Conservation (phyloP, 2,888 invertebrate species). For the Tanytarsus gracilentus region DNA sequence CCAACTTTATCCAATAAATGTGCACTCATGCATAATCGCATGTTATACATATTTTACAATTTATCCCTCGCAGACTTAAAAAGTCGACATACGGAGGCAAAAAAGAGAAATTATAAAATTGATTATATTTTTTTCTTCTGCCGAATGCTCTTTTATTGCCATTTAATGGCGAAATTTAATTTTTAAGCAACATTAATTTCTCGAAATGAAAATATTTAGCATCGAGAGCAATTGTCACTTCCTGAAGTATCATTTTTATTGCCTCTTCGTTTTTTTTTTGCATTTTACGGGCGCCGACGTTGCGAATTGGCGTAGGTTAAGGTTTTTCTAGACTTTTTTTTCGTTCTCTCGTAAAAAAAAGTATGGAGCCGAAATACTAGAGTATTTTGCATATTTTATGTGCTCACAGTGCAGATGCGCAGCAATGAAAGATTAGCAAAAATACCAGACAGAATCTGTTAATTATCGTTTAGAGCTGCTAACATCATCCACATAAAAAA, state of each 20-base stretch:
- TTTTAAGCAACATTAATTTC: conserved; percentile 7
- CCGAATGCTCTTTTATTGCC: not conserved
- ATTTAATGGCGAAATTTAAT: not conserved
- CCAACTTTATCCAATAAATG: not conserved
- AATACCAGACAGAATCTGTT: too few relatives aligned
- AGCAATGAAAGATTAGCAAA: too few relatives aligned
- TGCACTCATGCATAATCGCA: not conserved
- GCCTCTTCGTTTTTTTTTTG: not conserved
- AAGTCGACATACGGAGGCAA: not conserved
- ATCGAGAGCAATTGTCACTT: conserved; percentile 8
- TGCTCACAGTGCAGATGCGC: too few relatives aligned
- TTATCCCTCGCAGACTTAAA: not conserved
- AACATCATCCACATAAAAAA: too few relatives aligned
- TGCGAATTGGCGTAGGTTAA: conserved; percentile 36
- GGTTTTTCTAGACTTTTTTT: too few relatives aligned
- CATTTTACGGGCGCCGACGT: conserved; percentile 32
- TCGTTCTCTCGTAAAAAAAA: too few relatives aligned
- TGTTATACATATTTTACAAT: not conserved
- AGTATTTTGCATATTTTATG: too few relatives aligned
- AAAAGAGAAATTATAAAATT: not conserved
- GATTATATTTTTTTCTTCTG: not conserved
- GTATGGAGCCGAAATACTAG: too few relatives aligned
- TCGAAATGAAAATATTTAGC: not conserved
- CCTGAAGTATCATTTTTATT: not conserved
- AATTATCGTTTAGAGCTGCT: too few relatives aligned